These are phyloP conservation scores for Pogonocherus hispidulus DNA, from an alignment of 2,888 invertebrate genomes.

Conservation along the genomic window DNA sequence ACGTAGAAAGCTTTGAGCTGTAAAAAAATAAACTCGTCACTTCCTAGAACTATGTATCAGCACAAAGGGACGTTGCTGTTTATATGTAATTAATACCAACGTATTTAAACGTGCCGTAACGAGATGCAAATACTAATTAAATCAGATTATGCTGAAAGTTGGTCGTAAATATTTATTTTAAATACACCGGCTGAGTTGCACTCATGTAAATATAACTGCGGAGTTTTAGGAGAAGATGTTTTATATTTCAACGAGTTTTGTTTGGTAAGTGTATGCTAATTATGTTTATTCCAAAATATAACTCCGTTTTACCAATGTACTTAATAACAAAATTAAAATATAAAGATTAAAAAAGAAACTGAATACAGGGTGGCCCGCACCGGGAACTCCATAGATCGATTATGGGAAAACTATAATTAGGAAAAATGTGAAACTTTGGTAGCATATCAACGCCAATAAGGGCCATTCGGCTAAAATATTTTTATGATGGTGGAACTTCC, in stretches of 20 bases:
- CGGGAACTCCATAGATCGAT: no score
- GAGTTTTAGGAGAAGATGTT: not conserved
- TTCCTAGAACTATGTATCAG: not conserved
- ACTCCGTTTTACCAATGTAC: no score
- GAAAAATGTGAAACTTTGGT: no score
- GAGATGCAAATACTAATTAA: constrained; percentile 54
- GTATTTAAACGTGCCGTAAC: constrained; percentile 48
- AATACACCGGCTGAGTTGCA: constrained; percentile 8
- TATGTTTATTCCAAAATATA: no score
- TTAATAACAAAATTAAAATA: no score
- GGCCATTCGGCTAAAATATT: no score
- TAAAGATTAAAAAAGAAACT: no score
- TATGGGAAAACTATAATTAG: no score
- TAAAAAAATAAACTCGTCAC: constrained; percentile 58
- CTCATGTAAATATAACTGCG: constrained; percentile 18
- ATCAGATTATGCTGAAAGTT: constrained; percentile 43
- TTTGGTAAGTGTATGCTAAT: not conserved
- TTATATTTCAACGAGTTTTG: constrained; percentile 3
- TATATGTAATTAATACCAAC: constrained; percentile 30
- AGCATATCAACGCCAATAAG: no score
- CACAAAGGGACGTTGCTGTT: not conserved
- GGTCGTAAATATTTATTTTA: constrained; percentile 44
- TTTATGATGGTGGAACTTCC: no score
- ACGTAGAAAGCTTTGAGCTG: constrained; percentile 96
- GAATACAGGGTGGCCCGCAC: no score